phyloP scores from a whole-genome alignment of 2,113 vertebrate species.

The Pollimyrus isidori region DNA sequence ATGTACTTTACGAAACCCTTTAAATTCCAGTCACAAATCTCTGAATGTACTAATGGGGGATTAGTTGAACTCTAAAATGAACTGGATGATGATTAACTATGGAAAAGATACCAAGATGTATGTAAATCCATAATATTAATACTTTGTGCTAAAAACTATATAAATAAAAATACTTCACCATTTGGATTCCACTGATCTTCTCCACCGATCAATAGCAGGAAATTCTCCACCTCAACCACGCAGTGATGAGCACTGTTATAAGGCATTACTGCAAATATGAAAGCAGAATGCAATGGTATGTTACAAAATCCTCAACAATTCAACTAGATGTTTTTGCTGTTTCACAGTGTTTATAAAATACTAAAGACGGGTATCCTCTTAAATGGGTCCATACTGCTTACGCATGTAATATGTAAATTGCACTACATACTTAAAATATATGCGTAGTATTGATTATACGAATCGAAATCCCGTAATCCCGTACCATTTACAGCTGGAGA shows the following conservation, averaged over 20 bases:
- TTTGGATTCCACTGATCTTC: constrained; percentile 99
- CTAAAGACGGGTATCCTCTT: neutral
- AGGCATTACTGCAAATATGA: constrained; percentile 85
- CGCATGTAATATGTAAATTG: neutral
- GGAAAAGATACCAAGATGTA: neutral
- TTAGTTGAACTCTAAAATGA: neutral
- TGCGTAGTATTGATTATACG: neutral
- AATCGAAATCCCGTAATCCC: neutral
- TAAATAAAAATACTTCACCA: constrained; percentile 59
- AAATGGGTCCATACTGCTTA: neutral
- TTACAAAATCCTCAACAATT: neutral
- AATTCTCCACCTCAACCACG: constrained; percentile 97
- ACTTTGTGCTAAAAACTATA: neutral
- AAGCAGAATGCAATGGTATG: constrained; percentile 29
- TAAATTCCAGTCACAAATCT: neutral
- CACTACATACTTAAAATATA: neutral
- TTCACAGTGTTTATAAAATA: neutral
- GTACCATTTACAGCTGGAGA: neutral
- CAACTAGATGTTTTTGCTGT: neutral
- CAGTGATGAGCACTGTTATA: constrained; percentile 99
- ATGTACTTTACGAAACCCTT: neutral
- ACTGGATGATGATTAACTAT: neutral
- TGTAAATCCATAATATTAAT: neutral
- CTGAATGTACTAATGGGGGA: neutral
- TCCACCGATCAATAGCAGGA: constrained; percentile 90